These are phyloP conservation scores for Halisarca cf. caerulea DNA, from an alignment of 37 sponge, comb jelly and placozoan species.

Conservation along the genomic window DNA sequence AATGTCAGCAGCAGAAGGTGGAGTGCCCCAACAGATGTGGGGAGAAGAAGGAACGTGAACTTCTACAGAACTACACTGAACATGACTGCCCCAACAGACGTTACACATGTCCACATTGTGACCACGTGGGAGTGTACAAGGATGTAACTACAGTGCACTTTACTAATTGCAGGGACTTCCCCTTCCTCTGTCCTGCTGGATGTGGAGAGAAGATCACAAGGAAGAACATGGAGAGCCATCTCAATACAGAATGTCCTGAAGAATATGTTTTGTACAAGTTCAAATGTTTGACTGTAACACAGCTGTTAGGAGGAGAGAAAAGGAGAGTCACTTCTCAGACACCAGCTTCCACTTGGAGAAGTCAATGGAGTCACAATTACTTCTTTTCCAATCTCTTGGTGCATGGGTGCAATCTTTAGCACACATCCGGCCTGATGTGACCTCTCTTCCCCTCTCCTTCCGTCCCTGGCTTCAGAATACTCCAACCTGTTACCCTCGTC, in stretches of 20 bases:
- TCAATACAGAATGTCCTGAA: constrained; percentile 7
- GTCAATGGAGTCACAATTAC: too few species aligned
- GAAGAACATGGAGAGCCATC: constrained; percentile 24
- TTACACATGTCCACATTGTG: constrained; percentile 48
- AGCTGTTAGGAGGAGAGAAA: neutral
- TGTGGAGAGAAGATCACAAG: constrained; percentile 25
- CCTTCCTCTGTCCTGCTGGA: constrained; percentile 36
- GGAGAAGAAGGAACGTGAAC: neutral
- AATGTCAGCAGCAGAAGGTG: constrained; percentile 4
- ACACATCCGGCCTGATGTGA: too few species aligned
- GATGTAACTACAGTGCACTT: constrained; percentile 40
- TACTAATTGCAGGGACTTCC: constrained; percentile 27
- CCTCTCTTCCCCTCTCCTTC: too few species aligned
- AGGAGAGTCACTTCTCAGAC: neutral
- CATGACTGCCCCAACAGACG: constrained; percentile 29
- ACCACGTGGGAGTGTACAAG: constrained; percentile 17
- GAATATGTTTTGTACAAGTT: constrained; percentile 42
- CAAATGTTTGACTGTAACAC: constrained; percentile 43
- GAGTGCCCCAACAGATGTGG: neutral
- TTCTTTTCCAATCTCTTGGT: too few species aligned
- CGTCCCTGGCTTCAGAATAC: too few species aligned
- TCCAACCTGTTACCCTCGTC: neutral
- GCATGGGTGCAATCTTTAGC: too few species aligned
- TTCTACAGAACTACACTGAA: neutral
- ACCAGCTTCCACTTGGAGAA: too few species aligned